phyloP scores from a whole-genome alignment of 2,113 vertebrate species.

The Lamprologus lemairii region DNA sequence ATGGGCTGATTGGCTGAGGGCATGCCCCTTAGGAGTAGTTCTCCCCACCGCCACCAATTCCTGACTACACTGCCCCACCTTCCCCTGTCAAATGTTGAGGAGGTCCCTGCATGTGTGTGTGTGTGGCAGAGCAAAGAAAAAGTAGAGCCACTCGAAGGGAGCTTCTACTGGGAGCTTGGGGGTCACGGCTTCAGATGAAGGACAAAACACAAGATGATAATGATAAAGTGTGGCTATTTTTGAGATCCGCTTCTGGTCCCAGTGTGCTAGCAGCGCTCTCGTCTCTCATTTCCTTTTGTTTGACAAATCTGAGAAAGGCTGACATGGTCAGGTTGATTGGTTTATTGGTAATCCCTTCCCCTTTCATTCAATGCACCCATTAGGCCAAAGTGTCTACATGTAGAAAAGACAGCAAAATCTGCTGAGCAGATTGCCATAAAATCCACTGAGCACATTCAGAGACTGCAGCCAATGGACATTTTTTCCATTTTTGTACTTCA shows the following conservation, averaged over 20 bases:
- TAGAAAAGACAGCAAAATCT: neutral
- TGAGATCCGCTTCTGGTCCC: neutral
- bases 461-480: neutral
- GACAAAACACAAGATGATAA: conserved; percentile 36
- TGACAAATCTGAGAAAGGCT: neutral
- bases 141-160: neutral
- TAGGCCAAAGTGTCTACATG: neutral
- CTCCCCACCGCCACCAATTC: neutral
- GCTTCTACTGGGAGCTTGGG: neutral
- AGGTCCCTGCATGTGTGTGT: neutral
- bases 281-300: neutral
- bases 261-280: neutral
- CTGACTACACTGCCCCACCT: neutral
- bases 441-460: neutral
- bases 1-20: conserved; percentile 46
- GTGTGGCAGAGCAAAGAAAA: neutral
- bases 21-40: conserved; percentile 32
- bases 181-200: conserved; percentile 22
- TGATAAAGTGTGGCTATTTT: conserved; percentile 42
- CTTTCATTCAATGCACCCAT: neutral
- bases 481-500: neutral
- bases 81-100: neutral
- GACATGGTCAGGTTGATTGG: neutral
- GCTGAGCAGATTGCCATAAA: neutral
- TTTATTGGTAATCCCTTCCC: neutral